phyloP scores from a whole-genome alignment of 2,888 invertebrate species.

The Dysmachus trigonus region DNA sequence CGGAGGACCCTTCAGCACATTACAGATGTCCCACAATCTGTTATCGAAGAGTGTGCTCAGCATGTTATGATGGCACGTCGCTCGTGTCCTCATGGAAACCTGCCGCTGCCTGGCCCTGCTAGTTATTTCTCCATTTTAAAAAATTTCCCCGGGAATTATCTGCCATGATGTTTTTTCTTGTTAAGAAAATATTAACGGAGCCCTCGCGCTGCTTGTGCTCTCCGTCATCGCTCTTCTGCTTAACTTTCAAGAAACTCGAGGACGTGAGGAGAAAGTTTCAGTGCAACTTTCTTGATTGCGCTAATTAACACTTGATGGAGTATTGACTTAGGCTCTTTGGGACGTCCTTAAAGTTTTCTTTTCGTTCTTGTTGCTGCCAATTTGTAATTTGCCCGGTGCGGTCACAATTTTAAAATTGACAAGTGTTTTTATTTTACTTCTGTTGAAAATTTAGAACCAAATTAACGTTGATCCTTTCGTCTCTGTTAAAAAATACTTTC shows the following conservation, averaged over 20 bases:
- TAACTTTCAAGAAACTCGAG: neutral
- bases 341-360: neutral
- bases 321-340: neutral
- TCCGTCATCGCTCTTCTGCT: neutral
- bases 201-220: neutral
- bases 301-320: constrained; percentile 5
- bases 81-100: neutral
- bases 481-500: neutral
- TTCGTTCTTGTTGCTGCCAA: neutral
- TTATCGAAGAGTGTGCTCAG: constrained; percentile 45
- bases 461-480: neutral
- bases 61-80: constrained; percentile 46
- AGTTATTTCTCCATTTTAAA: constrained; percentile 29
- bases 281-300: neutral
- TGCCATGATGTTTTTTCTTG: constrained; percentile 6
- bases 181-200: constrained; percentile 6
- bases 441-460: neutral
- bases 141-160: constrained; percentile 20
- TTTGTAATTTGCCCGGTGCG: neutral
- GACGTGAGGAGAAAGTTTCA: neutral
- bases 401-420: neutral
- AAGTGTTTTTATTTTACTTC: neutral
- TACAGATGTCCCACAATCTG: constrained; percentile 45
- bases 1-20: constrained; percentile 28
- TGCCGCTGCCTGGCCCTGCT: constrained; percentile 8